Conservation (phyloP, 2,888 invertebrate species). For the Phragmatobia fuliginosa region DNA sequence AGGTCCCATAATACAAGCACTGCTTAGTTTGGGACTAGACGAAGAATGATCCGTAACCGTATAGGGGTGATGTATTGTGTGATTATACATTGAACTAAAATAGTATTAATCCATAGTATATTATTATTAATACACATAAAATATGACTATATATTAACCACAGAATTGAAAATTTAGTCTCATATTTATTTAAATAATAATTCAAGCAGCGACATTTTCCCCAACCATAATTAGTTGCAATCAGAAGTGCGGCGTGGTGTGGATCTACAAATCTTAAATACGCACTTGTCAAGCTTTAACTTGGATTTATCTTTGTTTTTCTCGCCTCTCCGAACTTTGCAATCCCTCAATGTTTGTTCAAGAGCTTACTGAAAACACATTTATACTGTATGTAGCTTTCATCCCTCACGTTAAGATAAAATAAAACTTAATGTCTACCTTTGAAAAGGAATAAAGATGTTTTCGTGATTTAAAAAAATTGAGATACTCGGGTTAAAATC, state of each 20-base stretch:
- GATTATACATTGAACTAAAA: not conserved
- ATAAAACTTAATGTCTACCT: not conserved
- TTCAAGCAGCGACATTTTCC: slow-evolving; percentile 52
- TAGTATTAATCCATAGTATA: too few relatives aligned
- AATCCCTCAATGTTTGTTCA: slow-evolving; percentile 78
- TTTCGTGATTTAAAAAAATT: too few relatives aligned
- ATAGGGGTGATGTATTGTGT: not conserved
- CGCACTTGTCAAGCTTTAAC: slow-evolving; percentile 68
- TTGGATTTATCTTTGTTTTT: slow-evolving; percentile 84
- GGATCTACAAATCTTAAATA: slow-evolving; percentile 64
- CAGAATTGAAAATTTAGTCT: not conserved
- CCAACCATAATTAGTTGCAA: slow-evolving; percentile 62
- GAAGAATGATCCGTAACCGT: too few relatives aligned
- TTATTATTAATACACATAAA: too few relatives aligned
- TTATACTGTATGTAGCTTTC: slow-evolving; percentile 50
- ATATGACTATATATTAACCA: too few relatives aligned
- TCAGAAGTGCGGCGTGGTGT: slow-evolving; percentile 56
- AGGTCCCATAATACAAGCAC: too few relatives aligned
- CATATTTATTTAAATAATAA: slow-evolving; percentile 3
- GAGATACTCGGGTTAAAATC: too few relatives aligned
- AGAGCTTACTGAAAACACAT: slow-evolving; percentile 70
- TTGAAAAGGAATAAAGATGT: too few relatives aligned
- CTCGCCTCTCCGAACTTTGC: slow-evolving; percentile 67
- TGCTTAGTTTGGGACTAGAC: too few relatives aligned
- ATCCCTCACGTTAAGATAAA: slow-evolving; percentile 23